Evolutionary conservation across 2,113 vertebrate species (phyloP).

Genomic region (Corythaeola cristata): DNA sequence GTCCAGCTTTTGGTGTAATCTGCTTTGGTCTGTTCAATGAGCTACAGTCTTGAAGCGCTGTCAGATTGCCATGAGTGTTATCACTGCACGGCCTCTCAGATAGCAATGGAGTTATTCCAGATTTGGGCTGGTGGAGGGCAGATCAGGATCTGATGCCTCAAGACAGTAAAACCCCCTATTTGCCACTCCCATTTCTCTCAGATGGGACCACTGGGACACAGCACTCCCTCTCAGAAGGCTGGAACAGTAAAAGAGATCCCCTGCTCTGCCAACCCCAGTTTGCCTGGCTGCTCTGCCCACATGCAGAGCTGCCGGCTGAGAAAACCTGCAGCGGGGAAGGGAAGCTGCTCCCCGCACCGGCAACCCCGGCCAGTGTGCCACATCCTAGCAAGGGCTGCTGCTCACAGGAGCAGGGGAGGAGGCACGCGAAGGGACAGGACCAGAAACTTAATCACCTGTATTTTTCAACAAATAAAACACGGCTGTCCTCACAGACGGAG

Average conservation of each 20-base stretch:
- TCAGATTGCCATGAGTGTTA: background rate
- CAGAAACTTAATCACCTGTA: background rate
- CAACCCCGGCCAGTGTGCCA: background rate
- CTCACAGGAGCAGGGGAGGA: background rate
- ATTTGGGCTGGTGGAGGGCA: background rate
- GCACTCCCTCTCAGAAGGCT: fast-evolving
- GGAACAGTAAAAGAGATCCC: background rate
- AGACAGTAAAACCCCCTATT: background rate
- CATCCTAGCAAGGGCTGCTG: background rate
- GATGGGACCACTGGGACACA: background rate
- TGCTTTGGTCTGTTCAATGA: background rate
- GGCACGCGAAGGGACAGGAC: background rate
- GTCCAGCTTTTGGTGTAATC: background rate
- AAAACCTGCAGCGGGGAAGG: background rate
- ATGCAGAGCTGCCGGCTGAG: background rate
- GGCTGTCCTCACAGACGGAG: background rate
- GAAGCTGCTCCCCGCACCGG: background rate
- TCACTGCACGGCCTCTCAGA: background rate
- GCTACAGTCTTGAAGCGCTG: background rate
- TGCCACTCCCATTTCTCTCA: fast-evolving
- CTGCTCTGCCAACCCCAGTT: background rate
- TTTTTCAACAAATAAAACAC: conserved; percentile 16
- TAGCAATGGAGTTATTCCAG: background rate
- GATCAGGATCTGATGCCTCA: background rate
- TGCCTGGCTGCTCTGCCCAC: background rate